Evolutionary conservation across 2,888 invertebrate genomes (phyloP).

Genomic region (Dendrolimus houi): DNA sequence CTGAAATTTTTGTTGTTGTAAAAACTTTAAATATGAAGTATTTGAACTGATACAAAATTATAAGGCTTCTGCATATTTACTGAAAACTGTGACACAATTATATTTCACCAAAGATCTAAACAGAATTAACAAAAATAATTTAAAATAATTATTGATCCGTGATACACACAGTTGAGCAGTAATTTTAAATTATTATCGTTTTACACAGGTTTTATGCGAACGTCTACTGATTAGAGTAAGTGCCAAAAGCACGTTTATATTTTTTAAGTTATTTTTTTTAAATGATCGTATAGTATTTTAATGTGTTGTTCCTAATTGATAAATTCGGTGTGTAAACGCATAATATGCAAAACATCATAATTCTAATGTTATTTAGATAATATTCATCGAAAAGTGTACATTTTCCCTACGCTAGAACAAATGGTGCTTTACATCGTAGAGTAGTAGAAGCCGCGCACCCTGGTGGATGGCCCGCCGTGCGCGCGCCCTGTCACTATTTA

Average conservation of each 20-base stretch:
- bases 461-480: conserved; percentile 17
- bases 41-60: no score
- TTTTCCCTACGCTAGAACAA: conserved; percentile 76
- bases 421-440: conserved; percentile 75
- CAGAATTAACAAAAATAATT: conserved; percentile 3
- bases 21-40: no score
- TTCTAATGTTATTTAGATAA: conserved; percentile 64
- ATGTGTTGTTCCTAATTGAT: conserved; percentile 72
- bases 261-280: conserved; percentile 60
- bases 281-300: conserved; percentile 66
- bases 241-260: conserved; percentile 66
- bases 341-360: conserved; percentile 52
- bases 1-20: no score
- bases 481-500: conserved; percentile 20
- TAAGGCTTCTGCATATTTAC: no score
- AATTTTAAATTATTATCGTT: no score
- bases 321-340: conserved; percentile 55
- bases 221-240: conserved; percentile 53
- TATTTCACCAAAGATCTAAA: neutral
- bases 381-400: conserved; percentile 67
- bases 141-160: conserved; percentile 11
- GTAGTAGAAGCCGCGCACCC: conserved; percentile 37
- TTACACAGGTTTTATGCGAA: conserved; percentile 2
- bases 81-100: neutral
- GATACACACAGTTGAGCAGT: neutral